Evolutionary conservation across 2,113 vertebrate species (phyloP).

Genomic region (Emberiza fucata): DNA sequence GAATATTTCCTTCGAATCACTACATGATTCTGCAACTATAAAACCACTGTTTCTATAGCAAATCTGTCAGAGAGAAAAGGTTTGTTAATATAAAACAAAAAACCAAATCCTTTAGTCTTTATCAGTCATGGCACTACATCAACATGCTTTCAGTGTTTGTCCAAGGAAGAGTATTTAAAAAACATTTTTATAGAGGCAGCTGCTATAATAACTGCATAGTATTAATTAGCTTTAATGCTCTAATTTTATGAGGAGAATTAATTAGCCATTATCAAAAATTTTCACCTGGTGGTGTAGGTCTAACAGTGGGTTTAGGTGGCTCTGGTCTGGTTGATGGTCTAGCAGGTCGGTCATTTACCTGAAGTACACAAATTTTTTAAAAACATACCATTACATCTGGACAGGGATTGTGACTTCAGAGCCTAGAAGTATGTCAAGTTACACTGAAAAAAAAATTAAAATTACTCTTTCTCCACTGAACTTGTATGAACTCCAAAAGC

Average conservation of each 20-base stretch:
- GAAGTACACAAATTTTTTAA: not conserved
- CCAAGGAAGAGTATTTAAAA: not conserved
- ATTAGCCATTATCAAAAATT: not conserved
- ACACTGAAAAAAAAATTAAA: not conserved
- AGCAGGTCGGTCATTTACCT: conserved; percentile 63
- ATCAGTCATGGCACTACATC: not conserved
- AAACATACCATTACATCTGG: not conserved
- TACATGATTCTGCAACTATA: not conserved
- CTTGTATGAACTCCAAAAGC: not conserved
- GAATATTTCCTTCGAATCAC: not conserved
- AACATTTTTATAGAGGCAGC: not conserved
- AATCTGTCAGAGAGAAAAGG: not conserved
- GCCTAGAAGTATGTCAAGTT: not conserved
- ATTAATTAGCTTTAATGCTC: not conserved
- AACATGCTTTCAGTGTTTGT: not conserved
- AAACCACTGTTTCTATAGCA: not conserved
- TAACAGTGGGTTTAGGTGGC: not conserved
- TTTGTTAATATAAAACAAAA: not conserved
- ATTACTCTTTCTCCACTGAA: not conserved
- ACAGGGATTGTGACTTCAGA: not conserved
- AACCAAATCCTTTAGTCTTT: not conserved
- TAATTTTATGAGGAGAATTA: not conserved
- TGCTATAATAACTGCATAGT: not conserved
- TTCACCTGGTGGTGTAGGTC: conserved; percentile 49
- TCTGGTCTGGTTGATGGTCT: conserved; percentile 47